Percentiles rank a stretch among this genome's conserved stretches.
Conservation (phyloP, 2,888 invertebrate genomes). For the Amiota minor region DNA sequence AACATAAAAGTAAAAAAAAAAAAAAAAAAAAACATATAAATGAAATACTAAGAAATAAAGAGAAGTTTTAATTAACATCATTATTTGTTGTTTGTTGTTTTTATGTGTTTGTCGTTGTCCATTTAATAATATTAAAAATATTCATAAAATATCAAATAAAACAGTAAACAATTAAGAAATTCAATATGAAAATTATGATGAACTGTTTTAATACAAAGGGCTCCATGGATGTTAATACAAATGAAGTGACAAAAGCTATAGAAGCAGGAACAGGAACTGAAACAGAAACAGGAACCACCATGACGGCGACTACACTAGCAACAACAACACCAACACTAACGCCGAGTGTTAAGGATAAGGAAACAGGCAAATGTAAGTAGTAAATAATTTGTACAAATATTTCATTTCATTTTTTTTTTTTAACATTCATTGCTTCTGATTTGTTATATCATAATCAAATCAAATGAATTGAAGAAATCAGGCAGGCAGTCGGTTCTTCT, state of each 20-base stretch:
- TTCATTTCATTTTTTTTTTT: too few species aligned
- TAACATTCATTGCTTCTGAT: too few species aligned
- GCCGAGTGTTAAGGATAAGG: constrained; percentile 28
- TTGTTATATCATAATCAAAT: too few species aligned
- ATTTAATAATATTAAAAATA: neutral
- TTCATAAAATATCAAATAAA: neutral
- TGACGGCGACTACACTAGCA: too few species aligned
- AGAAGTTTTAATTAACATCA: neutral
- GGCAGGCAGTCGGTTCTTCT: too few species aligned
- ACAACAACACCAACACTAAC: constrained; percentile 37
- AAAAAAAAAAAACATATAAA: neutral
- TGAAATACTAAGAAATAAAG: constrained; percentile 1
- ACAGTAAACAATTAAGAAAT: too few species aligned
- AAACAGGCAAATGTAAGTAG: neutral
- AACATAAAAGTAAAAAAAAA: constrained; percentile 7
- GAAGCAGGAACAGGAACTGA: neutral
- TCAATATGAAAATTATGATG: too few species aligned
- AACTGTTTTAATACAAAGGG: neutral
- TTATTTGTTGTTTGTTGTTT: neutral
- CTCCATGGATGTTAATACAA: neutral
- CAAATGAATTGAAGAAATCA: too few species aligned
- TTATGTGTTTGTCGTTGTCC: neutral
- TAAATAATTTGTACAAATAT: too few species aligned
- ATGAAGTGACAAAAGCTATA: neutral
- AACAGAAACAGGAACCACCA: neutral